A percentile compares a stretch with the other conserved stretches of the same genome.
These are phyloP conservation scores for Hyalella azteca DNA, from an alignment of 2,888 invertebrate species.

Conservation along the genomic window DNA sequence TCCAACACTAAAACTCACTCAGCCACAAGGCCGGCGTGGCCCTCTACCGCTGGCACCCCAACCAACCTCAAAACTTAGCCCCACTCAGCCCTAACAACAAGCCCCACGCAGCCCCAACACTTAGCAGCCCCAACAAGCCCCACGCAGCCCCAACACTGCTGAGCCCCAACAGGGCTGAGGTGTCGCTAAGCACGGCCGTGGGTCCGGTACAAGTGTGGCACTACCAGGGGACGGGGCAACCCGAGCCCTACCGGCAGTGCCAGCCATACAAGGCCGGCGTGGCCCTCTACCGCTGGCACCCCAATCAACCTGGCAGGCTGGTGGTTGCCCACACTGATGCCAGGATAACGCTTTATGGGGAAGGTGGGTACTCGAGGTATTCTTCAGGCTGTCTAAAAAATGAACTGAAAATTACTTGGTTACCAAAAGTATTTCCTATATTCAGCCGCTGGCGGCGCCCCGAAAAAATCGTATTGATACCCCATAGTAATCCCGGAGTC, in stretches of 20 bases:
- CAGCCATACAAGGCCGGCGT: slow-evolving; percentile 57
- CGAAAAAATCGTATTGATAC: no score
- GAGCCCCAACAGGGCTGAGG: slow-evolving; percentile 59
- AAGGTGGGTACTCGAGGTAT: slow-evolving; percentile 47
- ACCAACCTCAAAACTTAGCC: no score
- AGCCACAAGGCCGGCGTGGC: slow-evolving; percentile 57
- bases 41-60: slow-evolving; percentile 62
- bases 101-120: no score
- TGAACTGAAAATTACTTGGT: no score
- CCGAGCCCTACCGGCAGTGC: slow-evolving; percentile 58
- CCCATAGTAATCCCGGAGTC: no score
- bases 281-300: slow-evolving; percentile 62
- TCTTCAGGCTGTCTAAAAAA: no score
- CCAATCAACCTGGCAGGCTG: slow-evolving; percentile 60
- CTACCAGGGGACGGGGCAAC: slow-evolving; percentile 52
- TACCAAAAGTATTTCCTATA: no score
- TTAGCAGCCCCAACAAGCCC: no score
- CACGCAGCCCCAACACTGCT: no score
- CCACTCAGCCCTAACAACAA: no score
- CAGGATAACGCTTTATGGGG: slow-evolving; percentile 52
- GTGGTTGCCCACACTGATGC: slow-evolving; percentile 59
- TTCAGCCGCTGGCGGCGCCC: no score
- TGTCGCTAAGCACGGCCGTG: slow-evolving; percentile 48
- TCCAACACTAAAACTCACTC: no score
- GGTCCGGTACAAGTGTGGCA: slow-evolving; percentile 56